phyloP scores from a whole-genome alignment of 2,888 invertebrate genomes.

The Teinopalpus imperialis region DNA sequence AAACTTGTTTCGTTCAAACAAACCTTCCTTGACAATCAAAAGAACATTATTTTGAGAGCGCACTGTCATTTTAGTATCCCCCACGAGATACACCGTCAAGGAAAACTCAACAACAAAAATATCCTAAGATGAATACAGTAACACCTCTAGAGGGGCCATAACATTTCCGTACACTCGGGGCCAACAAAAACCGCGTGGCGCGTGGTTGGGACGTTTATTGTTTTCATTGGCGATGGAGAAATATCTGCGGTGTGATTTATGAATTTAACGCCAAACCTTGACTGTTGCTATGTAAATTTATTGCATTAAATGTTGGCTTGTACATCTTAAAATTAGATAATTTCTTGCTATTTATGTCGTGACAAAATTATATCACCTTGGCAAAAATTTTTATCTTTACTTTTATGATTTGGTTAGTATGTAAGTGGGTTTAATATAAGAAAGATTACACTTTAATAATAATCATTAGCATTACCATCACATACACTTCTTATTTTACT shows the following conservation, averaged over 20 bases:
- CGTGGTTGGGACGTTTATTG: slow-evolving; percentile 32
- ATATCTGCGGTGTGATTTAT: slow-evolving; percentile 24
- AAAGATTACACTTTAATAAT: no score
- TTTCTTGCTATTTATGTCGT: no score
- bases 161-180: slow-evolving; percentile 46
- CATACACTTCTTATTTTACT: no score
- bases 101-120: background rate
- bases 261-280: slow-evolving; percentile 1
- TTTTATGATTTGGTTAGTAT: no score
- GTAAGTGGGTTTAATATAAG: no score
- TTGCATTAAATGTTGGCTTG: slow-evolving; percentile 1
- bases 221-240: slow-evolving; percentile 27
- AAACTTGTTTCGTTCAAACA: no score
- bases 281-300: slow-evolving; percentile 16
- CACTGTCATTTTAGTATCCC: background rate
- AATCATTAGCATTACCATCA: no score
- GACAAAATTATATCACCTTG: no score
- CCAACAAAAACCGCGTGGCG: slow-evolving; percentile 29
- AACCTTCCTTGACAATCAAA: background rate
- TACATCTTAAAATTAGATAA: no score
- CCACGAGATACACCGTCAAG: background rate
- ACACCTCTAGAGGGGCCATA: slow-evolving; percentile 57
- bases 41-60: no score
- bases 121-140: slow-evolving; percentile 52
- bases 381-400: no score